A percentile compares a stretch with the other conserved stretches of the same genome.
Evolutionary conservation across 2,797 vertebrate species (phyloP).

Genomic region (Artibeus lituratus): DNA sequence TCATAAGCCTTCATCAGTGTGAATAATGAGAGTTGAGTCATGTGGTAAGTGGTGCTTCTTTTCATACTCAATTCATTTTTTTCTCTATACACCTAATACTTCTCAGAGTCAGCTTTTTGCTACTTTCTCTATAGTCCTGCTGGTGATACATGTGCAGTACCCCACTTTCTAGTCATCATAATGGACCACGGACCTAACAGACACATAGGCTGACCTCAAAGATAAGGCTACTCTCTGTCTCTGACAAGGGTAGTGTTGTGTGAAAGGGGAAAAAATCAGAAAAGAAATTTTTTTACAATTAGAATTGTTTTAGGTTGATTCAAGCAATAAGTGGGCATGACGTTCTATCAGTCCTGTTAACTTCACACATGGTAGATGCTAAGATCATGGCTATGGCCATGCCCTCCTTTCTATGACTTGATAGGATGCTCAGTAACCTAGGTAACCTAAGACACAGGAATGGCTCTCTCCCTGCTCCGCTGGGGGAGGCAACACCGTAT

Average conservation of each 20-base stretch:
- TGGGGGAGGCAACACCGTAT: fast-evolving
- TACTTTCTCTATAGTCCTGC: not conserved
- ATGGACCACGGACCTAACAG: not conserved
- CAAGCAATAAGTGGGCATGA: not conserved
- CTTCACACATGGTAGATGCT: not conserved
- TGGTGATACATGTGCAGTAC: not conserved
- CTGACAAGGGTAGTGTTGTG: not conserved
- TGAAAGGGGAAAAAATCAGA: not conserved
- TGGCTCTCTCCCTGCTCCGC: not conserved
- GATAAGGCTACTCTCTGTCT: not conserved
- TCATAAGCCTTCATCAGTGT: not conserved
- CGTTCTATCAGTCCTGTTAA: not conserved
- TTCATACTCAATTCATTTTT: constrained; percentile 28
- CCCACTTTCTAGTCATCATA: not conserved
- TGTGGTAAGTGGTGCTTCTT: not conserved
- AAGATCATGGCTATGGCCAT: not conserved
- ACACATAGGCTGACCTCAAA: not conserved
- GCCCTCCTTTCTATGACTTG: not conserved
- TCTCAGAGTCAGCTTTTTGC: not conserved
- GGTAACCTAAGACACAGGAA: not conserved
- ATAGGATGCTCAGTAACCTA: not conserved
- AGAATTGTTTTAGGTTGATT: not conserved
- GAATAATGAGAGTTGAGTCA: constrained; percentile 24
- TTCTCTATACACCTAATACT: not conserved
- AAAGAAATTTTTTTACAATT: not conserved